Evolutionary conservation across 2,113 vertebrate genomes (phyloP), one percentile per base, ranked within the genome.

Genomic region (Ibidorhyncha struthersii): DNA sequence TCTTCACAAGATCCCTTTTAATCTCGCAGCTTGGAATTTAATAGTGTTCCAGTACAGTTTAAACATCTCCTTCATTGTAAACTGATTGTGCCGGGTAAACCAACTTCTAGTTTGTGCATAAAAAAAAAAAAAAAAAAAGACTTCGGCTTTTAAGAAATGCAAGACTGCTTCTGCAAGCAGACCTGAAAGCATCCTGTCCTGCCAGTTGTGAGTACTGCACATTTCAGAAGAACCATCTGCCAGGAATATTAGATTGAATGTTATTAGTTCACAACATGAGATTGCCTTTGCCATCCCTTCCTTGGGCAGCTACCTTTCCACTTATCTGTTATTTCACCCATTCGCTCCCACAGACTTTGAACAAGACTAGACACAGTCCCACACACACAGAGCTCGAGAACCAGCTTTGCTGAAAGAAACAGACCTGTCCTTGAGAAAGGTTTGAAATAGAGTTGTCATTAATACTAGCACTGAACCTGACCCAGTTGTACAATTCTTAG

Each of bases 151-250:
- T 43, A 50, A 55, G 32, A 53, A 40, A 73, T 43, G 8, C 12
- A 38, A 61, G n/a, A 41, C 22, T 49, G 61, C 23, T 62, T 43
- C 77, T 76, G 23, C 49, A 43, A 50, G 36, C 36, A 92, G 41
- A 29, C 36, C 62, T 50, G 41, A 61, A 81, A 53, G 62, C n/a
- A 43, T 3, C 41, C 53, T 36, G 26, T 16, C 62, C 49, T 14
- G 14, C 27, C 22, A 63, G 32, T 0, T 38, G 32, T 1, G 4
- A 32, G 23, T 11, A 25, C 3, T 14, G 18, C 6, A 29, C 5
- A 1, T 23, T 70, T 62, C 62, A 70, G 70, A 41, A 50, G 41
- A 63, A 34, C 36, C n/a, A 70, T 49, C n/a, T 62, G 40, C 90
- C 36, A 29, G 41, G 41, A 63, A 50, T 8, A 62, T 8, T 4